These are phyloP conservation scores for Sinodicranocentrus sp. DNA, from an alignment of 2,888 invertebrate genomes.

Conservation along the genomic window DNA sequence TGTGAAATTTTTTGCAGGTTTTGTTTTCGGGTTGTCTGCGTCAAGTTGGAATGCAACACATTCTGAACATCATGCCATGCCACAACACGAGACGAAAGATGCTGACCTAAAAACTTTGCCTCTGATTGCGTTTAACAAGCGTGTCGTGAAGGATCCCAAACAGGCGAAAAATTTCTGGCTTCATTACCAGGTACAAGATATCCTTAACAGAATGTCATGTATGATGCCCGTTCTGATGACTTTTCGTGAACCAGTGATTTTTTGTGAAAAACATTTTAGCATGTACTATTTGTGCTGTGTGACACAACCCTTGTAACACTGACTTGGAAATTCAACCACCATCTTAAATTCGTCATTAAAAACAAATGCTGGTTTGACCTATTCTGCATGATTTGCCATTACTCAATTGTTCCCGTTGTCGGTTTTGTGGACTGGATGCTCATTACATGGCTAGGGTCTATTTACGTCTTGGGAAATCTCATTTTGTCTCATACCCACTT, in stretches of 20 bases:
- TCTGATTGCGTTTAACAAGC: constrained; percentile 74
- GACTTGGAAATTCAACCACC: constrained; percentile 75
- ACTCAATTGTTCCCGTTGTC: constrained; percentile 69
- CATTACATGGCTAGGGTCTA: constrained; percentile 74
- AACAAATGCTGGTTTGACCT: constrained; percentile 68
- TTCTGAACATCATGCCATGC: constrained; percentile 76
- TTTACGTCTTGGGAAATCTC: constrained; percentile 76
- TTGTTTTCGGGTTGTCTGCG: constrained; percentile 74
- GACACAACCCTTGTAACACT: constrained; percentile 75
- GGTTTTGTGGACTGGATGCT: constrained; percentile 72
- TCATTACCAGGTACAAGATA: constrained; percentile 68
- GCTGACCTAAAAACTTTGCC: constrained; percentile 75
- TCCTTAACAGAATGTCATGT: background rate
- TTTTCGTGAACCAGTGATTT: background rate
- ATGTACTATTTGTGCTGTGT: constrained; percentile 70
- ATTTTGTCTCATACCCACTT: constrained; percentile 75
- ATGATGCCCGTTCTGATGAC: background rate
- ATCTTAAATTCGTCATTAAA: constrained; percentile 69
- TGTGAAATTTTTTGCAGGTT: no score
- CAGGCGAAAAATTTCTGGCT: constrained; percentile 72
- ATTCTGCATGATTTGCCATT: constrained; percentile 74
- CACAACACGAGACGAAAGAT: constrained; percentile 74
- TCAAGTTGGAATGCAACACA: constrained; percentile 55
- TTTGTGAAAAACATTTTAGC: constrained; percentile 24
- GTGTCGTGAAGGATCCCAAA: no score